Conservation (phyloP, 2,888 invertebrate genomes). For the Volucella inanis region DNA sequence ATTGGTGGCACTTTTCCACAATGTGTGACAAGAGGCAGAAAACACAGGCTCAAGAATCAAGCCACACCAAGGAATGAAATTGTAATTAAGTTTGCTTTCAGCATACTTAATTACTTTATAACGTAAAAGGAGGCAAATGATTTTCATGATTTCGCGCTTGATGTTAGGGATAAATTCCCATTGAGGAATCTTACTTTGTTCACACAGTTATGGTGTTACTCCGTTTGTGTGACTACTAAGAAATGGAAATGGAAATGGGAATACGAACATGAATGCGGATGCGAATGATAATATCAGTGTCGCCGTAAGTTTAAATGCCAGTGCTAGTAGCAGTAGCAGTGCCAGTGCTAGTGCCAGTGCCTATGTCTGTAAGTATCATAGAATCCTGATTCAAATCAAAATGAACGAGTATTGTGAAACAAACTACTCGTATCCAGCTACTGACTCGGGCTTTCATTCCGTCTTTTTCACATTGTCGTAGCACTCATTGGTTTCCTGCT, state of each 20-base stretch:
- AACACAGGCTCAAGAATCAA: conserved; percentile 25
- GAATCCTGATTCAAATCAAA: conserved; percentile 57
- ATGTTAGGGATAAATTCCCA: conserved; percentile 49
- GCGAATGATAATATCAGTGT: too few species aligned
- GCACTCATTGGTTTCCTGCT: conserved; percentile 44
- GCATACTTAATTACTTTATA: conserved; percentile 80
- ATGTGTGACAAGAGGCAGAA: background rate
- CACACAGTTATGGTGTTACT: background rate
- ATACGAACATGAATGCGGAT: too few species aligned
- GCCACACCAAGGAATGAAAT: conserved; percentile 76
- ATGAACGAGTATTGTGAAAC: conserved; percentile 38
- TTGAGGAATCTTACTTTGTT: conserved; percentile 38
- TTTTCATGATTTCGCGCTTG: conserved; percentile 54
- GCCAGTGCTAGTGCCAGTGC: background rate
- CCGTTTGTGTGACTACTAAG: too few species aligned
- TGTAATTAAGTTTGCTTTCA: conserved; percentile 80
- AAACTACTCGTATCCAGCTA: background rate
- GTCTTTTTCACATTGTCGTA: conserved; percentile 13
- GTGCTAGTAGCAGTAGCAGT: background rate
- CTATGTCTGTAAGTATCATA: background rate
- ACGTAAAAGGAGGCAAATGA: conserved; percentile 77
- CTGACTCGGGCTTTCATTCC: background rate
- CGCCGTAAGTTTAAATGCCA: too few species aligned
- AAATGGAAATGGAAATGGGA: too few species aligned
- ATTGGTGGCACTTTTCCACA: background rate